Percentiles rank a stretch among this genome's conserved stretches.
These are phyloP conservation scores for Ascidia mentula DNA, from an alignment of 23 tunicate genomes.

Conservation along the genomic window DNA sequence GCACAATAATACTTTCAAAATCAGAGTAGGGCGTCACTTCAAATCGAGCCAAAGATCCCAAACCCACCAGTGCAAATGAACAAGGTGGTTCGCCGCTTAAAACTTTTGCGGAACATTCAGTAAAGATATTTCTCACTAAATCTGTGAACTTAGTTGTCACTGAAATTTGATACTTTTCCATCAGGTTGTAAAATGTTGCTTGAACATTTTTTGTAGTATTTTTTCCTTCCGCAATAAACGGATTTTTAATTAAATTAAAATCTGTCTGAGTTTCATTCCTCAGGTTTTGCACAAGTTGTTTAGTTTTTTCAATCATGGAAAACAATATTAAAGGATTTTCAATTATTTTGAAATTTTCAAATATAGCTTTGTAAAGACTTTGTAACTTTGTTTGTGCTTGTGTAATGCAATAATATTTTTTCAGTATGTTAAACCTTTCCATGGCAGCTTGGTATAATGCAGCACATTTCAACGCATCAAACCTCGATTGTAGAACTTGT, in stretches of 20 bases:
- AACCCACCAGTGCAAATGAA: constrained; percentile 17
- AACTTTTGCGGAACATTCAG: not conserved
- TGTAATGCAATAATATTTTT: not conserved
- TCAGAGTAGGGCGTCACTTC: constrained; percentile 25
- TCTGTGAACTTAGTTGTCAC: not conserved
- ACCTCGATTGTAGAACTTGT: too few species aligned
- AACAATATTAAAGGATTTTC: not conserved
- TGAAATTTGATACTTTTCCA: not conserved
- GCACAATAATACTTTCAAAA: constrained; percentile 15
- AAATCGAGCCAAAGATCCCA: constrained; percentile 24
- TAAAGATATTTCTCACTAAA: not conserved
- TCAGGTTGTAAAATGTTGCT: not conserved
- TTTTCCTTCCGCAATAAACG: not conserved
- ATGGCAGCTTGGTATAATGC: not conserved
- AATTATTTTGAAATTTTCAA: not conserved
- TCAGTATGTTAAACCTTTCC: not conserved
- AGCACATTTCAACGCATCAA: not conserved
- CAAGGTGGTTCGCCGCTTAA: constrained; percentile 42
- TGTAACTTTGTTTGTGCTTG: not conserved
- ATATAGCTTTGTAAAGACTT: not conserved
- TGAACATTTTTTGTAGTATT: not conserved
- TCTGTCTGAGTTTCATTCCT: not conserved
- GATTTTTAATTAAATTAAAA: not conserved
- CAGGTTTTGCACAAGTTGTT: not conserved
- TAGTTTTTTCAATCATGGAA: not conserved